Percentiles rank a stretch among this genome's conserved stretches.
Evolutionary conservation across 2,113 vertebrate genomes (phyloP).

Genomic region (Indicator indicator): DNA sequence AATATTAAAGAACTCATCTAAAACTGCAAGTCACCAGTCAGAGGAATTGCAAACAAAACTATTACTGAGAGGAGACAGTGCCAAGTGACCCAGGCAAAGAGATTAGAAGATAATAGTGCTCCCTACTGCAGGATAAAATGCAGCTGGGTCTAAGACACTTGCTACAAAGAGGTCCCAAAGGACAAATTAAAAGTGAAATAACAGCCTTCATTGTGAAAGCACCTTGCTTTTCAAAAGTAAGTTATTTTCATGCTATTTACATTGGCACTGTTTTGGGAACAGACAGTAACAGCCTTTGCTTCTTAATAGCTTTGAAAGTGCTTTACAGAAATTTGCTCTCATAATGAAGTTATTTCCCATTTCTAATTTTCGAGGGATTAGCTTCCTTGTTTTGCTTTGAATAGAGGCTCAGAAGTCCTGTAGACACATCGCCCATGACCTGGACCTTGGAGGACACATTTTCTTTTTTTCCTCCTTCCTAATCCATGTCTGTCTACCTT

Average conservation of each 20-base stretch:
- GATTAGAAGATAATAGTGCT: neutral
- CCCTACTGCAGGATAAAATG: neutral
- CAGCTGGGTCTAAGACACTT: neutral
- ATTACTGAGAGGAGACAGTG: neutral
- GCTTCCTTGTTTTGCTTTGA: conserved; percentile 51
- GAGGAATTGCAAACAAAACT: neutral
- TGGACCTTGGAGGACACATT: neutral
- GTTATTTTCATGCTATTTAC: conserved; percentile 54
- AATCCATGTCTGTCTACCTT: neutral
- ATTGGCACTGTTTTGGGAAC: conserved; percentile 33
- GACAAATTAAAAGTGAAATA: conserved; percentile 17
- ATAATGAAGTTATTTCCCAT: conserved; percentile 56
- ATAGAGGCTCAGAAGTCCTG: neutral
- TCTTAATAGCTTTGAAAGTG: conserved; percentile 57
- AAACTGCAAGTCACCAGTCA: neutral
- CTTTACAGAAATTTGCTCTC: conserved; percentile 40
- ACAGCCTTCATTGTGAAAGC: conserved; percentile 47
- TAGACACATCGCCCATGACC: neutral
- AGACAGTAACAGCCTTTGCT: conserved; percentile 57
- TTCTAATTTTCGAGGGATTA: conserved; percentile 14
- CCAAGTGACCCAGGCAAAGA: neutral
- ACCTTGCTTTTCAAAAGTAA: conserved; percentile 42
- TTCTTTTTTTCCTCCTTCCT: neutral
- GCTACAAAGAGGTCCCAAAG: neutral
- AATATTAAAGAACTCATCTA: neutral